Evolutionary conservation across 2,888 invertebrate genomes (phyloP).

Genomic region (Apamea monoglypha): DNA sequence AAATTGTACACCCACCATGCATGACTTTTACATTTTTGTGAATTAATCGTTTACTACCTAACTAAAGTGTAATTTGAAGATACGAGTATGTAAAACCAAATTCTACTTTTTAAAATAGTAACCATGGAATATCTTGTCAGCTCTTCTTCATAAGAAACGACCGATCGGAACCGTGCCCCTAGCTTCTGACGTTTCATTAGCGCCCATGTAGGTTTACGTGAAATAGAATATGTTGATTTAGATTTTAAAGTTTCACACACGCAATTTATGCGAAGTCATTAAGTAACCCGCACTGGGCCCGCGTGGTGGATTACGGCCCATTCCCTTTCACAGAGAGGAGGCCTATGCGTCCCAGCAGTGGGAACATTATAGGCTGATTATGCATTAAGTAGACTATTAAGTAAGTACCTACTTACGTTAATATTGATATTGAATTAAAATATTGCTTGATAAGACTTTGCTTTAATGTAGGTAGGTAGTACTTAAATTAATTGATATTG

Average conservation of each 20-base stretch:
- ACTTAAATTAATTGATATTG: neutral
- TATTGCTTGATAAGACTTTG: neutral
- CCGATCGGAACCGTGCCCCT: neutral
- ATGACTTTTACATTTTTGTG: neutral
- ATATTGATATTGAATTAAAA: neutral
- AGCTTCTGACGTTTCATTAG: neutral
- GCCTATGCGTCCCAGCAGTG: too few relatives aligned
- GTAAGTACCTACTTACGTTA: too few relatives aligned
- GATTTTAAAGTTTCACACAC: neutral
- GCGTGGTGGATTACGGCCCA: too few relatives aligned
- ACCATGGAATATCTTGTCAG: neutral
- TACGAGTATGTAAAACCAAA: too few relatives aligned
- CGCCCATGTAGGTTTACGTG: neutral
- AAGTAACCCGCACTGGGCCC: too few relatives aligned
- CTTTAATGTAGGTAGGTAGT: neutral
- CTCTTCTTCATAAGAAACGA: neutral
- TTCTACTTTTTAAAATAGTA: neutral
- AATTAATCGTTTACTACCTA: neutral
- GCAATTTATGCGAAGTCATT: neutral
- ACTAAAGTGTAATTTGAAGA: neutral
- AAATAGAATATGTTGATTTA: neutral
- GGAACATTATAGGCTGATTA: too few relatives aligned
- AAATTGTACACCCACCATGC: neutral
- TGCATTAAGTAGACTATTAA: too few relatives aligned
- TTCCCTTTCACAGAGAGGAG: too few relatives aligned